A percentile compares a stretch with the other conserved stretches of the same genome.
These are phyloP conservation scores for Lasioglossum morio DNA, from an alignment of 2,888 invertebrate species.

Conservation along the genomic window DNA sequence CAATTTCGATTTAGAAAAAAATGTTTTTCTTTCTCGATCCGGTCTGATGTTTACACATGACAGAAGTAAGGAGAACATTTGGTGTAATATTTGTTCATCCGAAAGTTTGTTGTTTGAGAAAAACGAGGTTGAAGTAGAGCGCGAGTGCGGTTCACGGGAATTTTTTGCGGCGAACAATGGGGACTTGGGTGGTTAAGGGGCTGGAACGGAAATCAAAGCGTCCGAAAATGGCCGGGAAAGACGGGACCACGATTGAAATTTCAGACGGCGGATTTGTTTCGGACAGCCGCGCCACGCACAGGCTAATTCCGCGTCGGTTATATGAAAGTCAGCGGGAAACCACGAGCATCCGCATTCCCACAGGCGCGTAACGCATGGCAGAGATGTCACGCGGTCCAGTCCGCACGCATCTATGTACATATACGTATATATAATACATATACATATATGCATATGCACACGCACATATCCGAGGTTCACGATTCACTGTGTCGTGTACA, in stretches of 20 bases:
- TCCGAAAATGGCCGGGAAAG: background rate
- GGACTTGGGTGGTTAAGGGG: background rate
- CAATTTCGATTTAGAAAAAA: too few species aligned
- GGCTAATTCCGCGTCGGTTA: slow-evolving; percentile 66
- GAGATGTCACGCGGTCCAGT: slow-evolving; percentile 61
- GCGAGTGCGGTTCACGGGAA: background rate
- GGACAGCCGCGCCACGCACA: slow-evolving; percentile 61
- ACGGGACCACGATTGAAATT: slow-evolving; percentile 57
- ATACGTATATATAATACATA: background rate
- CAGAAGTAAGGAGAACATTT: too few species aligned
- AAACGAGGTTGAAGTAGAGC: too few species aligned
- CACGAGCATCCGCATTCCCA: slow-evolving; percentile 69
- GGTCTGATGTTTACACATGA: too few species aligned
- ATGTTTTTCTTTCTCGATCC: too few species aligned
- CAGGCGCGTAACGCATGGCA: slow-evolving; percentile 66
- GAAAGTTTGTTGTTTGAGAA: too few species aligned
- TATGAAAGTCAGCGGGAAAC: slow-evolving; percentile 71
- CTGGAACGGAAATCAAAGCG: background rate
- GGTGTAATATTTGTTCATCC: too few species aligned
- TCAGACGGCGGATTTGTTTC: slow-evolving; percentile 61
- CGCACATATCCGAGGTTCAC: background rate
- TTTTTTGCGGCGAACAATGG: background rate
- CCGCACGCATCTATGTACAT: slow-evolving; percentile 22
- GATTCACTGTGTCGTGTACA: slow-evolving; percentile 5
- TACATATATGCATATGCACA: background rate